A percentile compares a stretch with the other conserved stretches of the same genome.
Conservation (phyloP, 2,797 vertebrate genomes). For the Fistularia tabacaria region DNA sequence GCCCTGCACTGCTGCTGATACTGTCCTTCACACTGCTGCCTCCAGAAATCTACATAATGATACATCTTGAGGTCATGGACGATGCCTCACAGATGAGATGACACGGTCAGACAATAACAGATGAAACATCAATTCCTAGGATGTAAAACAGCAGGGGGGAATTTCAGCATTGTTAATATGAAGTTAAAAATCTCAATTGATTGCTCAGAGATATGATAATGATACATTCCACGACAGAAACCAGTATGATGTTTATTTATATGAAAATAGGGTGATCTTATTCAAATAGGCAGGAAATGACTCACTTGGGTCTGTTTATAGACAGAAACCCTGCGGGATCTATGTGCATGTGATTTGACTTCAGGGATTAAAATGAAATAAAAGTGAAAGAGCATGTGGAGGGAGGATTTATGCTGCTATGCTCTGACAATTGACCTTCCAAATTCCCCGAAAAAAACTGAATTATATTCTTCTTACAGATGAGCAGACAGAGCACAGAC, state of each 20-base stretch:
- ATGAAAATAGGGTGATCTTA: not conserved
- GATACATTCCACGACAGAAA: conserved; percentile 5
- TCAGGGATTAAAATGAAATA: conserved; percentile 11
- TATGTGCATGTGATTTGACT: conserved; percentile 1
- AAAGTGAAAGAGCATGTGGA: conserved; percentile 2
- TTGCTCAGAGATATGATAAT: conserved; percentile 6
- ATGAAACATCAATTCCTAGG: conserved; percentile 25
- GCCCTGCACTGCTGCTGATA: too few relatives aligned
- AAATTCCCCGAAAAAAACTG: conserved; percentile 4
- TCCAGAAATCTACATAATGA: conserved; percentile 35
- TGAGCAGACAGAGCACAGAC: not conserved
- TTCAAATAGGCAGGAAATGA: conserved; percentile 9
- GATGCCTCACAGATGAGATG: conserved; percentile 26
- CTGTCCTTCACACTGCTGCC: conserved; percentile 6
- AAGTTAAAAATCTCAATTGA: conserved; percentile 4
- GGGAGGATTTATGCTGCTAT: conserved; percentile 2
- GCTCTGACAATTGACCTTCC: conserved; percentile 4
- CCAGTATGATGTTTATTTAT: conserved; percentile 13
- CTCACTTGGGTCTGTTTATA: conserved; percentile 5
- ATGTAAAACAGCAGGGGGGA: conserved; percentile 14
- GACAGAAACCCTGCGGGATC: not conserved
- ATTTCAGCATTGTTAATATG: not conserved
- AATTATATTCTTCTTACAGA: conserved; percentile 1
- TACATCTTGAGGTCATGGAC: conserved; percentile 16
- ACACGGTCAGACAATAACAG: conserved; percentile 30